Percentiles rank a stretch among this genome's conserved stretches.
phyloP scores from a whole-genome alignment of 2,797 vertebrate genomes.

The Anguilla anguilla region DNA sequence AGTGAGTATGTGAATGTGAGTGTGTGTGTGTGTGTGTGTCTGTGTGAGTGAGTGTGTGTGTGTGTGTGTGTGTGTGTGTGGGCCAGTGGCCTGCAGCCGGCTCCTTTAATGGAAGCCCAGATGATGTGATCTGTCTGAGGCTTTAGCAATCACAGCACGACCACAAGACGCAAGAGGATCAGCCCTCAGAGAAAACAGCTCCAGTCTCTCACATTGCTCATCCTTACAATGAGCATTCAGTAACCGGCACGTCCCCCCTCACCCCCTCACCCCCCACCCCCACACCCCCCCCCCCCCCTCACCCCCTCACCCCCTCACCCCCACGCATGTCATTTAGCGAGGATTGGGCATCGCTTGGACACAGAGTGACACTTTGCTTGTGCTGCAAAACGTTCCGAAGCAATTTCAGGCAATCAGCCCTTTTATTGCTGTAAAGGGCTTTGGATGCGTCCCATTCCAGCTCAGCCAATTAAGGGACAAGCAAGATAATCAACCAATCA shows the following conservation, averaged over 20 bases:
- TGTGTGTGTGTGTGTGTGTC: too few relatives aligned
- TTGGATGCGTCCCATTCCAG: neutral
- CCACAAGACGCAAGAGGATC: neutral
- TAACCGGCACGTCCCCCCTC: neutral
- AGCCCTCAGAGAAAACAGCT: neutral
- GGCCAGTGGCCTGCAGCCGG: neutral
- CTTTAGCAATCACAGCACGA: neutral
- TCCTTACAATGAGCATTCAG: neutral
- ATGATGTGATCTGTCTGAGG: neutral
- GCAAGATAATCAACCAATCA: neutral
- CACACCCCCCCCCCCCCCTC: too few relatives aligned
- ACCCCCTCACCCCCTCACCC: too few relatives aligned
- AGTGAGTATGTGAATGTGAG: too few relatives aligned
- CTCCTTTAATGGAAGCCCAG: neutral
- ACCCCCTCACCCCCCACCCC: too few relatives aligned
- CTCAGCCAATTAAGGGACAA: neutral
- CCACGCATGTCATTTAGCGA: too few relatives aligned
- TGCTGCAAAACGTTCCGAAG: neutral
- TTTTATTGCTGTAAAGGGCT: too few relatives aligned
- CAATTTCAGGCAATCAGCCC: neutral
- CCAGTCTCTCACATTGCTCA: neutral
- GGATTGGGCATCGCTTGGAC: too few relatives aligned
- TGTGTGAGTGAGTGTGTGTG: too few relatives aligned
- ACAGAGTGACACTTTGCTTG: neutral
- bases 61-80: neutral